Evolutionary conservation across 1,140 invertebrate species (phyloP).

Genomic region (Ridgeia piscesae): DNA sequence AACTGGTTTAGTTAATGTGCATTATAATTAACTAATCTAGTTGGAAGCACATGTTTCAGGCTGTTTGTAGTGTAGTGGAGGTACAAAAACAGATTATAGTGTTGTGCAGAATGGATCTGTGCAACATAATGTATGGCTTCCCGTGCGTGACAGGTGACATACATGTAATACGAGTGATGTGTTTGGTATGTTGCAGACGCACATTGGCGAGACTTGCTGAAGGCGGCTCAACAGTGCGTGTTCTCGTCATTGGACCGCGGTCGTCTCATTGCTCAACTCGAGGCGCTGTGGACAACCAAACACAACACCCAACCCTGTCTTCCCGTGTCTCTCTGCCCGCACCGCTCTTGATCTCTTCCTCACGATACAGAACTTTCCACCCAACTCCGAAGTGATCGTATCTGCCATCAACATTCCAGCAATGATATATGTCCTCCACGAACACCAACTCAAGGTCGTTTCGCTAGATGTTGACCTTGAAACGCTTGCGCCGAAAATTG

Average conservation of each 20-base stretch:
- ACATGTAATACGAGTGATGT: background rate
- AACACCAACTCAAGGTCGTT: conserved; percentile 50
- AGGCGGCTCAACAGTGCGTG: conserved; percentile 26
- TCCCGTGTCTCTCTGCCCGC: conserved; percentile 53
- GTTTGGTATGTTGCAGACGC: conserved; percentile 39
- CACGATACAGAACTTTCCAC: conserved; percentile 46
- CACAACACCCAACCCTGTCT: conserved; percentile 45
- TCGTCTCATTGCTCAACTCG: conserved; percentile 36
- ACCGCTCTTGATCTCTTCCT: conserved; percentile 55
- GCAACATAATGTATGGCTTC: too few species aligned
- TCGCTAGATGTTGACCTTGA: conserved; percentile 54
- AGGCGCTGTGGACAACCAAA: conserved; percentile 41
- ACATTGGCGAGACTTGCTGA: conserved; percentile 33
- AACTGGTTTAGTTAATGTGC: too few species aligned
- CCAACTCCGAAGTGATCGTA: conserved; percentile 56
- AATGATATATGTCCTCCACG: conserved; percentile 49
- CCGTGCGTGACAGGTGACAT: too few species aligned
- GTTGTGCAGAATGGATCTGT: too few species aligned
- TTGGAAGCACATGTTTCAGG: too few species aligned
- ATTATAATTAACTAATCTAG: too few species aligned
- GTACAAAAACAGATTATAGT: too few species aligned
- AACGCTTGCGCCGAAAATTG: conserved; percentile 48
- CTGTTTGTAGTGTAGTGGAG: too few species aligned
- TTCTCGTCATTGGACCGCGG: conserved; percentile 25
- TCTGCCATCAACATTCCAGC: conserved; percentile 58